Evolutionary conservation across 2,888 invertebrate species (phyloP).

Genomic region (Gymnoscelis rufifasciata): DNA sequence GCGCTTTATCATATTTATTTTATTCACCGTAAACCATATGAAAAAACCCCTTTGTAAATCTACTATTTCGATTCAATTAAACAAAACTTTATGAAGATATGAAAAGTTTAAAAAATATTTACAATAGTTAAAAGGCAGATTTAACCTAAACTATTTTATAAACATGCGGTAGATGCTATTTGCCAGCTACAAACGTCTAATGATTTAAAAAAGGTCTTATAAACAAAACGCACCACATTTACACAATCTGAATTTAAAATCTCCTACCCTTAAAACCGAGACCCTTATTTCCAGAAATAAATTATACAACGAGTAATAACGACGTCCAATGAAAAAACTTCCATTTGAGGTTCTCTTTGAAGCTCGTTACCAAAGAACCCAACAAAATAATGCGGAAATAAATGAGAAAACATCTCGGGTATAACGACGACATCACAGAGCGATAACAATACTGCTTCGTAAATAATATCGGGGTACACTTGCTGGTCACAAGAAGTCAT

Average conservation of each 20-base stretch:
- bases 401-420: conserved; percentile 54
- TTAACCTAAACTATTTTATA: too few relatives aligned
- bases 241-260: not conserved
- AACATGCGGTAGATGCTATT: too few relatives aligned
- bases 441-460: conserved; percentile 49
- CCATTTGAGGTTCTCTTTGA: conserved; percentile 49
- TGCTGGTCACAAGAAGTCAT: not conserved
- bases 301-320: conserved; percentile 57
- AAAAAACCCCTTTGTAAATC: too few relatives aligned
- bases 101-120: too few relatives aligned
- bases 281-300: conserved; percentile 36
- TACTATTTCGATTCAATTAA: too few relatives aligned
- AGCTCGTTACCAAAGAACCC: conserved; percentile 31
- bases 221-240: not conserved
- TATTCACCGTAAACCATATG: too few relatives aligned
- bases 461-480: conserved; percentile 37
- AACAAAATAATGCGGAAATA: conserved; percentile 72
- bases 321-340: conserved; percentile 60
- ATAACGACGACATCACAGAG: conserved; percentile 55
- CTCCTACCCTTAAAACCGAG: conserved; percentile 7
- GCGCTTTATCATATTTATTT: too few relatives aligned
- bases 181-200: too few relatives aligned
- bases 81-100: too few relatives aligned
- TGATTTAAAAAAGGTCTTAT: too few relatives aligned
- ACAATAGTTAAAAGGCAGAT: too few relatives aligned